Evolutionary conservation across 2,797 vertebrate species (phyloP).

Genomic region (Propithecus deckenii): DNA sequence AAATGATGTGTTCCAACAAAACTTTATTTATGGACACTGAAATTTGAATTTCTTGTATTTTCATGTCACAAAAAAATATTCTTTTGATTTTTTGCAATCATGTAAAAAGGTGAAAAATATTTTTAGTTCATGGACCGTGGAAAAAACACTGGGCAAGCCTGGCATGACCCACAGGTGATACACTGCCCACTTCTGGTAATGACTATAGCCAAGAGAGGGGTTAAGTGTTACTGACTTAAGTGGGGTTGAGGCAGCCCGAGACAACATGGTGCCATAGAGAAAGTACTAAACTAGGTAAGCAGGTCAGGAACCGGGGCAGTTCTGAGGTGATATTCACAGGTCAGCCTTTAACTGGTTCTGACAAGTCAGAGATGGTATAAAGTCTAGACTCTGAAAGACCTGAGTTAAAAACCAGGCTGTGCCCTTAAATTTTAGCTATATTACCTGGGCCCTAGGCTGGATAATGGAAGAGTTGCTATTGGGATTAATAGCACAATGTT

Average conservation of each 20-base stretch:
- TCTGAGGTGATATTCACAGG: not conserved
- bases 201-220: not conserved
- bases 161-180: not conserved
- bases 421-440: not conserved
- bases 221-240: not conserved
- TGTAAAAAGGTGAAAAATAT: not conserved
- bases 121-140: not conserved
- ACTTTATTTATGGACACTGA: not conserved
- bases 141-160: not conserved
- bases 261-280: not conserved
- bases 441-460: not conserved
- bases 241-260: not conserved
- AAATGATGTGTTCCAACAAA: not conserved
- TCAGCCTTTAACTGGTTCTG: not conserved
- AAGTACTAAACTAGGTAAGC: not conserved
- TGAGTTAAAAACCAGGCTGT: not conserved
- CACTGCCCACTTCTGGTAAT: not conserved
- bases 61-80: not conserved
- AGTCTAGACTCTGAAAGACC: not conserved
- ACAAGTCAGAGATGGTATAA: not conserved
- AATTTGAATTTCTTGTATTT: slow-evolving; percentile 5
- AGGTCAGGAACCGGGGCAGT: not conserved
- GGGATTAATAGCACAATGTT: not conserved
- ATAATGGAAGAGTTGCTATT: not conserved
- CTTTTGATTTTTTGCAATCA: not conserved